A percentile compares a stretch with the other conserved stretches of the same genome.
phyloP scores from a whole-genome alignment of 2,888 invertebrate species.

The Standfussiana lucernea region DNA sequence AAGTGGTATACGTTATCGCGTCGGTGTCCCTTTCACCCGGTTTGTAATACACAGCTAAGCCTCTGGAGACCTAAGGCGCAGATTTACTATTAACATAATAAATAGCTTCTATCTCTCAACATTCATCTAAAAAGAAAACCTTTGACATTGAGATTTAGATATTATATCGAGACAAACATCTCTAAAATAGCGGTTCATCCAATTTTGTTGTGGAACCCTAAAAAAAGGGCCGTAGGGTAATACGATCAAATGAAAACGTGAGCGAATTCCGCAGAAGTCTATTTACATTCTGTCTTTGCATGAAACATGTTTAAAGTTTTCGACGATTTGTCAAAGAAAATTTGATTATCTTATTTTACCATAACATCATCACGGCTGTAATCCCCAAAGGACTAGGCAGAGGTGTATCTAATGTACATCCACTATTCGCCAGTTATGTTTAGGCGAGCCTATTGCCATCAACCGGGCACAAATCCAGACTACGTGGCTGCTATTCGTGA shows the following conservation, averaged over 20 bases:
- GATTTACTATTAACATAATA: slow-evolving; percentile 19
- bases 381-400: too few relatives aligned
- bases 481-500: too few relatives aligned
- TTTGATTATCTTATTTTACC: background rate
- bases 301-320: background rate
- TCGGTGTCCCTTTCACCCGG: too few relatives aligned
- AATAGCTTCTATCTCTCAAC: slow-evolving; percentile 6
- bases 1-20: too few relatives aligned
- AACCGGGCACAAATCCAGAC: too few relatives aligned
- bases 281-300: slow-evolving; percentile 10
- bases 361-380: too few relatives aligned
- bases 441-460: too few relatives aligned
- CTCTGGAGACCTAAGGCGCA: too few relatives aligned
- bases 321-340: background rate
- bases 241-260: slow-evolving; percentile 47
- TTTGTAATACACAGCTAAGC: too few relatives aligned
- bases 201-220: slow-evolving; percentile 27
- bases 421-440: too few relatives aligned
- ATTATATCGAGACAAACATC: slow-evolving; percentile 28
- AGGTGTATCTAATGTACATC: too few relatives aligned
- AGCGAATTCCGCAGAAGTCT: slow-evolving; percentile 2
- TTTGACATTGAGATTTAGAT: slow-evolving; percentile 33
- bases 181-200: slow-evolving; percentile 37
- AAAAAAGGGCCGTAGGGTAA: slow-evolving; percentile 44
- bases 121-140: background rate